Evolutionary conservation across 2,797 vertebrate genomes (phyloP), one percentile per base, ranked within the genome.

Genomic region (Carduelis carduelis): DNA sequence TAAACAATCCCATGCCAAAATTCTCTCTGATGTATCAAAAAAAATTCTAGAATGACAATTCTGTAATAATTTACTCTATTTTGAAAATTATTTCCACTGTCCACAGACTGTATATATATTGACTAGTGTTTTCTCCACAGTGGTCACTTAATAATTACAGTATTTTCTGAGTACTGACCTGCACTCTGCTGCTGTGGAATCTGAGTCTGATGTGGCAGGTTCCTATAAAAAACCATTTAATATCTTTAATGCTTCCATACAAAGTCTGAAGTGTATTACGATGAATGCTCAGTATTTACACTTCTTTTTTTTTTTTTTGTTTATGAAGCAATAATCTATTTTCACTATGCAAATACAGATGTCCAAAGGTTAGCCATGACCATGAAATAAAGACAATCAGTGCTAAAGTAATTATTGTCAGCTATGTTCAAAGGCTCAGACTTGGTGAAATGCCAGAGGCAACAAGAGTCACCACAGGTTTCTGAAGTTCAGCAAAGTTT

Each of bases 151-250:
- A 59, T 3, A 79, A 60, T 66, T 47, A 43, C 37, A 47, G 9
- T 22, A n/a, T 78, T 75, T 85, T 71, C 70, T 83, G 63, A 77
- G 82, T 91, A 99, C 98, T 98, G 90, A 99, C 99, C 99, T 98
- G 99, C 98, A 87, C 98, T 98, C 96, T 99, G 99, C 93, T 99
- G 99, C 96, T 99, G 99, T 90, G 99, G 99, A 98, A 99, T 99
- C 59, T 98, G 99, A 90, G 98, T 99, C 98, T 99, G 99, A 97
- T 99, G 99, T 90, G 99, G 99, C 97, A 99, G 98, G 95, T 98
- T 99, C 97, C 98, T 99, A 97, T 87, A 96, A 98, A 96, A 96
- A 95, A 92, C 69, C 96, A 98, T 77, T 21, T 81, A 41, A 13
- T 63, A 83, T 52, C 49, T 85, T 97, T 94, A 93, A 76, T 41